Evolutionary conservation across 1,140 invertebrate species (phyloP).

Genomic region (Calliopsis andreniformis): DNA sequence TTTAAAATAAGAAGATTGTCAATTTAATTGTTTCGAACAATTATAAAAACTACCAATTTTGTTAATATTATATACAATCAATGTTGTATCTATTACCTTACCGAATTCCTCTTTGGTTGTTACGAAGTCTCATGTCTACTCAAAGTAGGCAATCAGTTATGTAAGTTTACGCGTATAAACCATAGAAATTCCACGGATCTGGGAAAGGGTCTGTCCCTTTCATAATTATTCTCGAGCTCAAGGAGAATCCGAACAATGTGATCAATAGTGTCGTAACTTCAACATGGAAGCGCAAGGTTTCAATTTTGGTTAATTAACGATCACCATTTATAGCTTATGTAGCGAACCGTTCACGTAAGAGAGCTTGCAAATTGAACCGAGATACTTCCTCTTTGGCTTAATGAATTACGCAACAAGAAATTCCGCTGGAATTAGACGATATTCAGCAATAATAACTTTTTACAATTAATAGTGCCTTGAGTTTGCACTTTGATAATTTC

Average conservation of each 20-base stretch:
- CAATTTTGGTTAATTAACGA: slow-evolving; percentile 41
- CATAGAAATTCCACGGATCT: slow-evolving; percentile 32
- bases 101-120: background rate
- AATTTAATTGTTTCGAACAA: too few relatives aligned
- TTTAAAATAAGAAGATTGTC: too few relatives aligned
- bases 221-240: slow-evolving; percentile 26
- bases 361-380: slow-evolving; percentile 6
- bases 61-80: too few relatives aligned
- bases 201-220: background rate
- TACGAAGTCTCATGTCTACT: background rate
- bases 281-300: slow-evolving; percentile 10
- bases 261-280: slow-evolving; percentile 24
- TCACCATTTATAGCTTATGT: slow-evolving; percentile 25
- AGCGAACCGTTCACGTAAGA: background rate
- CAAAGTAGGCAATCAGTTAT: slow-evolving; percentile 22
- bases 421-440: slow-evolving; percentile 46
- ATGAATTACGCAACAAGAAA: slow-evolving; percentile 54
- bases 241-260: slow-evolving; percentile 31
- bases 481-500: background rate
- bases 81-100: too few relatives aligned
- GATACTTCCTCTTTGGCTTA: slow-evolving; percentile 8
- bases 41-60: too few relatives aligned
- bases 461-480: slow-evolving; percentile 47
- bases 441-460: slow-evolving; percentile 54
- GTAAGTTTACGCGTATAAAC: slow-evolving; percentile 24